These are phyloP conservation scores for Scaptomyza flava DNA, from an alignment of 2,888 invertebrate species.

Conservation along the genomic window DNA sequence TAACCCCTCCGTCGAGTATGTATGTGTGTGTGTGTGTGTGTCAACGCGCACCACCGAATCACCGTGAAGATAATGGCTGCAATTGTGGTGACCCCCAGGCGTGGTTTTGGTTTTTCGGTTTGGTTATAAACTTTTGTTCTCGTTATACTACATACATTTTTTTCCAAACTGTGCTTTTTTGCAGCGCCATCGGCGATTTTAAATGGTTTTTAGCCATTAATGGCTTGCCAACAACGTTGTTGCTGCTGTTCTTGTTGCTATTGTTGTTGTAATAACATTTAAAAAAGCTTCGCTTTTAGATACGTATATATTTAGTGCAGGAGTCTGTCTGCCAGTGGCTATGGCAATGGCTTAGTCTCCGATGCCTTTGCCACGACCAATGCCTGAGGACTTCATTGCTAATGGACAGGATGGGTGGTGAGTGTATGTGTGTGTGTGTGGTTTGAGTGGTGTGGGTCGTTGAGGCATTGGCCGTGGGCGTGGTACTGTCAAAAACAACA, in stretches of 20 bases:
- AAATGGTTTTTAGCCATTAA: slow-evolving; percentile 76
- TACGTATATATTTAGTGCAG: slow-evolving; percentile 52
- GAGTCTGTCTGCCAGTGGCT: slow-evolving; percentile 37
- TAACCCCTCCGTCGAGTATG: slow-evolving; percentile 2
- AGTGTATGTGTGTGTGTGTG: not conserved
- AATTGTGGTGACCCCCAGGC: slow-evolving; percentile 79
- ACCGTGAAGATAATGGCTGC: slow-evolving; percentile 78
- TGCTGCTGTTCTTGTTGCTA: slow-evolving; percentile 14
- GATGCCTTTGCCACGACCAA: slow-evolving; percentile 22
- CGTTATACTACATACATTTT: slow-evolving; percentile 32
- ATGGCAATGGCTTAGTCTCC: slow-evolving; percentile 25
- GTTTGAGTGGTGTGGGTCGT: not conserved
- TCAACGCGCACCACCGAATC: slow-evolving; percentile 41
- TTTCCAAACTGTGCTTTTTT: slow-evolving; percentile 46
- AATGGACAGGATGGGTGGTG: slow-evolving; percentile 56
- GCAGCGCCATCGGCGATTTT: slow-evolving; percentile 70
- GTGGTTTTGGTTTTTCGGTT: slow-evolving; percentile 75
- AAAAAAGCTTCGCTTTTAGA: slow-evolving; percentile 72
- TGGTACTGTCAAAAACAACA: slow-evolving; percentile 45
- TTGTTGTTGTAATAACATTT: slow-evolving; percentile 76
- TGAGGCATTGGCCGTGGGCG: slow-evolving; percentile 34
- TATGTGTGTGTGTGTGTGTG: slow-evolving; percentile 37
- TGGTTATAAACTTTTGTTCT: slow-evolving; percentile 74
- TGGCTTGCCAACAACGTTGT: slow-evolving; percentile 50
- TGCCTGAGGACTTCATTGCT: slow-evolving; percentile 58